Conservation (phyloP, 1,140 invertebrate genomes). For the Brachionus sp. region DNA sequence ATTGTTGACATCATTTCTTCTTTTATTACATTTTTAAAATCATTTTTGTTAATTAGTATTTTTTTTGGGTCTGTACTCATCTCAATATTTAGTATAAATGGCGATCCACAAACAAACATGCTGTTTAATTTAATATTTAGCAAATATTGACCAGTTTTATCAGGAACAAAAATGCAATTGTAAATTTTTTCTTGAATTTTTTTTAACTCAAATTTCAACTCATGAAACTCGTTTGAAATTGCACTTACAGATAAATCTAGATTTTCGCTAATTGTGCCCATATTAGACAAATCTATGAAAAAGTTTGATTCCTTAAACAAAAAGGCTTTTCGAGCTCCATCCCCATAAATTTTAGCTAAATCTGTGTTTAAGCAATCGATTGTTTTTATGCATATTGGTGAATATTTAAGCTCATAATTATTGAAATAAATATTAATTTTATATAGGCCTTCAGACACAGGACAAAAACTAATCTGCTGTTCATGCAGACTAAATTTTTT, state of each 20-base stretch:
- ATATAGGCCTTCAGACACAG: not conserved
- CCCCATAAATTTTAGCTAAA: slow-evolving; percentile 61
- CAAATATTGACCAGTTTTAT: slow-evolving; percentile 67
- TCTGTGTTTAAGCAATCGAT: not conserved
- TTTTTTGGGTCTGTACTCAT: slow-evolving; percentile 71
- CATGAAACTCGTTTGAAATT: slow-evolving; percentile 65
- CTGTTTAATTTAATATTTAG: slow-evolving; percentile 88
- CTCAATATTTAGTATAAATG: slow-evolving; percentile 79
- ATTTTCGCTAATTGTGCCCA: slow-evolving; percentile 62
- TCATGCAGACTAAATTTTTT: not conserved
- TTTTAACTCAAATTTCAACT: slow-evolving; percentile 50
- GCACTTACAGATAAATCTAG: slow-evolving; percentile 72
- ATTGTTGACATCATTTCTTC: slow-evolving; percentile 88
- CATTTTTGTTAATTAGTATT: slow-evolving; percentile 67
- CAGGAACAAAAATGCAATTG: slow-evolving; percentile 81
- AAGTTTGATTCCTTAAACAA: slow-evolving; percentile 87
- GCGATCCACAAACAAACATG: slow-evolving; percentile 80
- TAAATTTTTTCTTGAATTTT: slow-evolving; percentile 71
- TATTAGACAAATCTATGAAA: slow-evolving; percentile 87
- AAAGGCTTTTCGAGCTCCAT: slow-evolving; percentile 79
- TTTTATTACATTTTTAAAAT: slow-evolving; percentile 82
- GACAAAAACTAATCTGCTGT: not conserved
- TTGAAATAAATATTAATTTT: slow-evolving; percentile 13
- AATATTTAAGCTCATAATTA: not conserved
- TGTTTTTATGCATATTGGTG: not conserved